Base-by-base conservation (phyloP, 1,140 invertebrate genomes). In the Drosophila nasuta region DNA sequence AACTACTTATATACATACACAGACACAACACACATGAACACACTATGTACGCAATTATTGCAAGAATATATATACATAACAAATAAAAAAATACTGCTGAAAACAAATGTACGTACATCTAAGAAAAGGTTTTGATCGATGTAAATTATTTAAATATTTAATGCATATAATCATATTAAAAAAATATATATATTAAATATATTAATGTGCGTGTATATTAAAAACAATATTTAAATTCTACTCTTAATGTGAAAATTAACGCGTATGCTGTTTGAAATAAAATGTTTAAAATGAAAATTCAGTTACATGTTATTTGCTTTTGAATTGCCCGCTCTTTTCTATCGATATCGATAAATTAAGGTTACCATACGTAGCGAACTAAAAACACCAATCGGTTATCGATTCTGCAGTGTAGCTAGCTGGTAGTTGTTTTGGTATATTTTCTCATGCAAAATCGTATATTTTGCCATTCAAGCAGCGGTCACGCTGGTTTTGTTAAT, bases 201-300 rank as follows among this genome's bases (percentile, higher is more conserved):
- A 79, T 86, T 72, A 72, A 74, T 79, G 49, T 82, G 79, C 68
- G 75, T 86, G 82, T 85, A 86, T 76, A 86, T 79, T 77, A 69
- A 82, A 75, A 79, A 71, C 48, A 52, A 87, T 72, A 87, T 87
- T 88, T 80, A 87, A 88, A 88, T 67, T 83, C 46, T 87, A 87
- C 56, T 83, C 80, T 80, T 88, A 88, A 82, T 87, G 83, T 87
- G 83, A 81, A 65, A 54, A 88, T 74, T 88, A 82, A 63, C 70
- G 83, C 83, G 80, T 77, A 82, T 83, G 79, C 83, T 87, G 82
- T 88, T 87, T 87, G 43, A 87, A 87, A 87, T 87, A 87, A 87
- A 88, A 80, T 88, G 83, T 87, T 87, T 62, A 88, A 80, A 65
- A 71, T 33, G 28, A 54, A 30, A 7, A 51, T 5, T 7, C 25